phyloP scores from a whole-genome alignment of 2,888 invertebrate species.

The Thymelicus acteon region DNA sequence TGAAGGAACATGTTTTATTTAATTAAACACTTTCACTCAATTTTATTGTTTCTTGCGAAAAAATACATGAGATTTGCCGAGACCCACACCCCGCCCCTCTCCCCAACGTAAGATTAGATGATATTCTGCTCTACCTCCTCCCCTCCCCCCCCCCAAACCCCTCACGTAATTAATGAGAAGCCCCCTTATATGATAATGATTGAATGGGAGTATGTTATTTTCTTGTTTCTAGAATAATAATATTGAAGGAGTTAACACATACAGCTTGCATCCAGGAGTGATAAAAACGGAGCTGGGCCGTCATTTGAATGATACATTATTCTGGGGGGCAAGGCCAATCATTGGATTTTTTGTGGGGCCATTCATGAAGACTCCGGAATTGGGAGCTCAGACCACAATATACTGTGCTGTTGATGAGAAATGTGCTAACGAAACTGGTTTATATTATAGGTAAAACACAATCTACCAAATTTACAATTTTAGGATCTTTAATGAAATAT shows the following conservation, averaged over 20 bases:
- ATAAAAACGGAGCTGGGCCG: conserved; percentile 91
- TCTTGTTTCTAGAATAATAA: conserved; percentile 61
- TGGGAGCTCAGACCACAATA: conserved; percentile 91
- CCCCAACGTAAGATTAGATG: no score
- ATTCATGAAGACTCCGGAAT: conserved; percentile 85
- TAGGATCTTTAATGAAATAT: no score
- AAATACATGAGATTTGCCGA: no score
- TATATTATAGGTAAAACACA: conserved; percentile 80
- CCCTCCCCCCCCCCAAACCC: no score
- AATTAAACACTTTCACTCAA: no score
- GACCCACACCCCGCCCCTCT: no score
- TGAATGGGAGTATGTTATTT: neutral
- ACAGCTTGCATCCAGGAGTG: conserved; percentile 90
- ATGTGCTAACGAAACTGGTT: conserved; percentile 85
- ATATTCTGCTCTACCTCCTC: no score
- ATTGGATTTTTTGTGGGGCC: conserved; percentile 61
- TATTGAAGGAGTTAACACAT: conserved; percentile 86
- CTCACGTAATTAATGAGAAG: no score
- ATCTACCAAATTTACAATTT: no score
- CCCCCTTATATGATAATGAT: no score
- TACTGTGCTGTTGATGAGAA: conserved; percentile 89
- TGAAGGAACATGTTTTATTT: no score
- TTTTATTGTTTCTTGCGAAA: no score
- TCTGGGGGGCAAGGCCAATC: conserved; percentile 74
- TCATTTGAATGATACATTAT: conserved; percentile 82